Base-by-base conservation (phyloP, 2,113 vertebrate genomes). In the Scomber colias region DNA sequence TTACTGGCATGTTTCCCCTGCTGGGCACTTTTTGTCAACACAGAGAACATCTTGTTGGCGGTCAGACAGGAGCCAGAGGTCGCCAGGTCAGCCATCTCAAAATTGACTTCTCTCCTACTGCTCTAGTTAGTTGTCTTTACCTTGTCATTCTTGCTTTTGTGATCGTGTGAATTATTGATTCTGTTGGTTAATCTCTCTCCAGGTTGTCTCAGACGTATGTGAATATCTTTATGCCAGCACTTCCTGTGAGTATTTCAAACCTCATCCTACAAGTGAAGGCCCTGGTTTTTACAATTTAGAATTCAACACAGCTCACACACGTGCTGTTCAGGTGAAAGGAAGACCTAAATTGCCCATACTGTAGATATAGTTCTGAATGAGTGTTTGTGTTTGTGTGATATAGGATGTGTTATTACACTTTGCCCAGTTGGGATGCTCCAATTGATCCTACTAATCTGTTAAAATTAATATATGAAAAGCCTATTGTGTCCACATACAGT, bases 11-110 rank as follows among this genome's bases (percentile, higher is more conserved):
- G 97, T 90, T 96, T 97, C 48, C 97, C 97, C 6, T 99, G 97
- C 92, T 99, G 97, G 96, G 97, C 97, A 0, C 16, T 99, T 68
- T 96, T 99, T 74, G 78, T 98, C 76, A 99, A 99, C 93, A 98
- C 97, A 0, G 93, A 98, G 81, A 72, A 51, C 2, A 92, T 99
- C 53, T 88, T 99, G 73, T 81, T 97, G 86, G 93, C 96, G 24
- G 86, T 96, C 82, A 81, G 15, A 49, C 97, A 99, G 90, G 92
- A 96, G 48, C 96, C 96, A 0, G 94, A 94, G 4, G 95, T 99
- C 73, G 95, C 96, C 88, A 97, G 95, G 97, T 98, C 54, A 87
- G 95, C 16, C 6, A 15, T 19, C 12, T 16, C 0, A 21, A 4
- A 30, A 45, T 45, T 2, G 9, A 4, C 19, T 12, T 0, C 8